Evolutionary conservation across 2,797 vertebrate species (phyloP), one percentile per base, ranked within the genome.

Genomic region (Chanos chanos): DNA sequence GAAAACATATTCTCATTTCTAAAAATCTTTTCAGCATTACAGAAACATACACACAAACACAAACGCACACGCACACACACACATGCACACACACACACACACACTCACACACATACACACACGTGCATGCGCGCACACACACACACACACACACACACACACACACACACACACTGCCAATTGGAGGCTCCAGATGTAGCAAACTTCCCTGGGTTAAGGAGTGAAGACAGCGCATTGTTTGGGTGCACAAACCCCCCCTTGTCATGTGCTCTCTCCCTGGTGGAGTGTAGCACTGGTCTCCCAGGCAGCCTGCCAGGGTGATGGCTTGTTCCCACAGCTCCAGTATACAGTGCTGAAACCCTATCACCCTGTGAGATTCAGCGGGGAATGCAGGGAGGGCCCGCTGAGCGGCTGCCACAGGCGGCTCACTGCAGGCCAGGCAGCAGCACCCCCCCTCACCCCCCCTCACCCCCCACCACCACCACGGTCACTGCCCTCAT

Each of bases 331-430:
- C 83, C 81, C 86, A 87, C 82, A 86, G 80, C 75, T 76, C 78
- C 40, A 43, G 73, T 74, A 78, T 73, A 73, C 67, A 64, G 73
- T 75, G 53, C 69, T 82, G 84, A 85, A 90, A 90, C 72, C 77
- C 83, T 86, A 79, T 91, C 76, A 8, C 79, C 71, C 70, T 89
- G 86, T 48, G 86, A 88, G 76, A 72, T 73, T 71, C 64, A 70
- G 70, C 76, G 66, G 81, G 78, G 76, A 84, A 81, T 68, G 61
- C 68, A 61, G 64, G 76, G 37, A 57, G 60, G 73, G 68, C 58
- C 47, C 27, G 61, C 52, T 49, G 66, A 49, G 70, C 48, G 28
- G 66, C 36, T 72, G 69, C 62, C 33, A 58, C 69, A 64, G 59
- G 60, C 68, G 74, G 59, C 61, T 57, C 51, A 62, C 47, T 31